Percentiles rank a stretch among this genome's conserved stretches.
Conservation (phyloP, 1,140 invertebrate species). For the Bathynomus jamesi region DNA sequence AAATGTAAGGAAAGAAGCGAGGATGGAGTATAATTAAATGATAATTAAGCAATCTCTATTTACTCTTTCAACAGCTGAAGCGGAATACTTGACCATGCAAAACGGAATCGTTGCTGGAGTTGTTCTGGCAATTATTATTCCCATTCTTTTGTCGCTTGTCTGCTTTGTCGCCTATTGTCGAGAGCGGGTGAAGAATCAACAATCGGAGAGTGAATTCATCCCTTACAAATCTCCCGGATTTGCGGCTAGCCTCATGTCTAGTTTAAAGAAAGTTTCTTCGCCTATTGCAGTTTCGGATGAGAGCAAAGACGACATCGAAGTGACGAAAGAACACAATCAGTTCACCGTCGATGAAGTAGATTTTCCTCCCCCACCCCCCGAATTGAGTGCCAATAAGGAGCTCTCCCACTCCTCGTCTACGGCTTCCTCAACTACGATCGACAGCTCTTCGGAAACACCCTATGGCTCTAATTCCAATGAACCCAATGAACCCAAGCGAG, state of each 20-base stretch:
- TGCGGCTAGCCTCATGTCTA: not conserved
- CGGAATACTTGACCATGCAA: conserved; percentile 53
- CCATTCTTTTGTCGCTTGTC: conserved; percentile 60
- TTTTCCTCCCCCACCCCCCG: not conserved
- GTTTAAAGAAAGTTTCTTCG: not conserved
- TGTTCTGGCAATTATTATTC: conserved; percentile 63
- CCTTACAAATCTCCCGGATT: not conserved
- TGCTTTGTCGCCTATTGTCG: conserved; percentile 53
- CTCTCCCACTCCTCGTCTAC: not conserved
- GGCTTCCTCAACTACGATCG: not conserved
- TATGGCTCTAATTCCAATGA: not conserved
- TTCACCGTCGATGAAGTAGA: not conserved
- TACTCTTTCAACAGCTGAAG: conserved; percentile 52
- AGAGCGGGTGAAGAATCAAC: conserved; percentile 25
- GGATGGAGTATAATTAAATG: too few relatives aligned
- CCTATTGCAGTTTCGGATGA: not conserved
- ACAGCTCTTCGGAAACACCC: not conserved
- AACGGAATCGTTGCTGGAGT: conserved; percentile 67
- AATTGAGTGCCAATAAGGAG: not conserved
- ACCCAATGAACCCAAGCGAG: conserved; percentile 11
- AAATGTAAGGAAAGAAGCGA: too few relatives aligned
- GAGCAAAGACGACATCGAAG: not conserved
- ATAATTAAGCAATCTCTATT: not conserved
- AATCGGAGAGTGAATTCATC: not conserved
- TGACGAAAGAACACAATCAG: not conserved